These are phyloP conservation scores for Perodicticus potto DNA, from an alignment of 2,797 vertebrate genomes.

Conservation along the genomic window DNA sequence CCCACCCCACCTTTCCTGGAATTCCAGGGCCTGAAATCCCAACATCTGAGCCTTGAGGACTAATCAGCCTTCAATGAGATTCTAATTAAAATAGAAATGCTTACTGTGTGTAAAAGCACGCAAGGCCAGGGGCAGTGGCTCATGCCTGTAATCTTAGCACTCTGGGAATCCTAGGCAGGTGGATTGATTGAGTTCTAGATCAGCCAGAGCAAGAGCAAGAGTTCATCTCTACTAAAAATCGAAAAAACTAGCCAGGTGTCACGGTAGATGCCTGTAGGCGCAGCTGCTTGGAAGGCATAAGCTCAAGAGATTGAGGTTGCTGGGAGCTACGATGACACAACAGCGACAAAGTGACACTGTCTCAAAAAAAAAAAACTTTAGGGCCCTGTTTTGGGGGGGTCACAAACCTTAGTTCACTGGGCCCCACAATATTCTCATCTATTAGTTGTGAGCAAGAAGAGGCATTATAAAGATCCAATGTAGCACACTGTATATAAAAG, in stretches of 20 bases:
- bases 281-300: too few species aligned
- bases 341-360: too few species aligned
- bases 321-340: too few species aligned
- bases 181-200: too few species aligned
- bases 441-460: neutral
- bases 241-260: too few species aligned
- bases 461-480: neutral
- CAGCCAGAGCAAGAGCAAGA: too few species aligned
- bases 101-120: neutral
- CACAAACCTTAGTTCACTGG: neutral
- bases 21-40: neutral
- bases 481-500: neutral
- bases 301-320: too few species aligned
- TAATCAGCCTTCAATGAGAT: neutral
- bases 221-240: too few species aligned
- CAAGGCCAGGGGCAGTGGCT: too few species aligned
- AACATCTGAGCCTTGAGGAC: neutral
- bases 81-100: conserved; percentile 7
- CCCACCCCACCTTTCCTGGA: neutral
- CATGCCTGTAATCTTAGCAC: too few species aligned
- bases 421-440: neutral
- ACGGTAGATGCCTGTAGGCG: too few species aligned
- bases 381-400: neutral
- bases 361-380: neutral
- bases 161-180: too few species aligned